Conservation (phyloP, 2,113 vertebrate species). For the Ageneiosus marmoratus region DNA sequence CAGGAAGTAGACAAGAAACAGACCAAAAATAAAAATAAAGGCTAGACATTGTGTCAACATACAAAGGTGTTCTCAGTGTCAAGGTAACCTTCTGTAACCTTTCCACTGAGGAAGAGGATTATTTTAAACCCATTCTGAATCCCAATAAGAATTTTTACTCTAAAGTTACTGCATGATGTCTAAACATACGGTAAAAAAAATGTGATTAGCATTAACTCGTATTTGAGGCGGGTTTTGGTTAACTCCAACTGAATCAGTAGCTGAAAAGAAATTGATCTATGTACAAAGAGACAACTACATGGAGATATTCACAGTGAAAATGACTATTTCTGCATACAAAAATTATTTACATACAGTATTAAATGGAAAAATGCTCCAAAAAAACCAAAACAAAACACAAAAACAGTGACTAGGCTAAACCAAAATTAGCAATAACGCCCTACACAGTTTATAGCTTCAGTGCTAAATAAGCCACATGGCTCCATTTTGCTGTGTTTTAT, state of each 20-base stretch:
- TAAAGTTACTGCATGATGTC: neutral
- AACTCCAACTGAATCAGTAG: neutral
- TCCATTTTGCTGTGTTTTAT: neutral
- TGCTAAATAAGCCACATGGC: neutral
- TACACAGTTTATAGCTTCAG: neutral
- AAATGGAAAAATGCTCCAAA: neutral
- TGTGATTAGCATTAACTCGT: neutral
- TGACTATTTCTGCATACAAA: conserved; percentile 37
- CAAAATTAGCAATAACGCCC: neutral
- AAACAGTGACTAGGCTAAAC: conserved; percentile 10
- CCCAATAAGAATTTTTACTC: neutral
- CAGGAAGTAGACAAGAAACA: conserved; percentile 2
- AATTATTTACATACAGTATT: conserved; percentile 48
- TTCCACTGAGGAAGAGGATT: conserved; percentile 7
- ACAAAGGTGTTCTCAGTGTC: conserved; percentile 12
- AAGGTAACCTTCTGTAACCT: conserved; percentile 21
- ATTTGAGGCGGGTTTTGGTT: neutral
- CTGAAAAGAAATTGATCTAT: conserved; percentile 9
- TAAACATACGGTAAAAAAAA: neutral
- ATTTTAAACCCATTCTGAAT: neutral
- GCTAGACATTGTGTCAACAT: conserved; percentile 35
- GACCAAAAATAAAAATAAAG: neutral
- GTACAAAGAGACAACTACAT: conserved; percentile 15
- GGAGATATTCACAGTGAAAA: conserved; percentile 47
- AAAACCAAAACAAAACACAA: conserved; percentile 4